Evolutionary conservation across 2,888 invertebrate species (phyloP).

Genomic region (Busseola fusca): DNA sequence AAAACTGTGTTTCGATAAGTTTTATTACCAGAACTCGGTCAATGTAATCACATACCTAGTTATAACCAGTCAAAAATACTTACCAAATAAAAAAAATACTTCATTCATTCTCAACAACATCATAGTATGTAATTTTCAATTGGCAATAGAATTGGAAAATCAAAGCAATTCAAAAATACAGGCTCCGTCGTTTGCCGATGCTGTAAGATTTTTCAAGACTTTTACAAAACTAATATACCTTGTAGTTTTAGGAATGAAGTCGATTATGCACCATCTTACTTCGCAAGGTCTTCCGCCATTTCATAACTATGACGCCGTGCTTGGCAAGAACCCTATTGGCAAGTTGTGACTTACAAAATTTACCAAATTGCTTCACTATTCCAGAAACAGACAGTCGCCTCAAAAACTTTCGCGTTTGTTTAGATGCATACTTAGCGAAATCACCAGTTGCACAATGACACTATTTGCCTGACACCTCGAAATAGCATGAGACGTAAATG

Average conservation of each 20-base stretch:
- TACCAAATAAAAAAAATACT: conserved; percentile 24
- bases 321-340: conserved; percentile 38
- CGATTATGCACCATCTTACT: conserved; percentile 16
- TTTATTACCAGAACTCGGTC: conserved; percentile 27
- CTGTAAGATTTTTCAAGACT: conserved; percentile 27
- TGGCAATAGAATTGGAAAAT: conserved; percentile 39
- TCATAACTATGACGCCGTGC: conserved; percentile 23
- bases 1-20: conserved; percentile 24
- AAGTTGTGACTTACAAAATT: conserved; percentile 40
- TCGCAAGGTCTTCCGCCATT: conserved; percentile 14
- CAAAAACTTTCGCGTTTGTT: conserved; percentile 26
- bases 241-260: conserved; percentile 14
- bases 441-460: conserved; percentile 46
- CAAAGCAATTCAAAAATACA: conserved; percentile 35
- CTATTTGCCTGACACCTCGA: conserved; percentile 43
- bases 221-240: conserved; percentile 18
- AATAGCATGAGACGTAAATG: conserved; percentile 35
- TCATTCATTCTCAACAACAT: conserved; percentile 31
- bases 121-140: conserved; percentile 30
- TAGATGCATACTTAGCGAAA: conserved; percentile 38
- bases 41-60: conserved; percentile 15
- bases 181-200: conserved; percentile 25
- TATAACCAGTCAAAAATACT: conserved; percentile 21
- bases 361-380: conserved; percentile 34
- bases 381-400: conserved; percentile 34